Conservation (phyloP, 2,113 vertebrate species). For the Scartelaos histophorus region DNA sequence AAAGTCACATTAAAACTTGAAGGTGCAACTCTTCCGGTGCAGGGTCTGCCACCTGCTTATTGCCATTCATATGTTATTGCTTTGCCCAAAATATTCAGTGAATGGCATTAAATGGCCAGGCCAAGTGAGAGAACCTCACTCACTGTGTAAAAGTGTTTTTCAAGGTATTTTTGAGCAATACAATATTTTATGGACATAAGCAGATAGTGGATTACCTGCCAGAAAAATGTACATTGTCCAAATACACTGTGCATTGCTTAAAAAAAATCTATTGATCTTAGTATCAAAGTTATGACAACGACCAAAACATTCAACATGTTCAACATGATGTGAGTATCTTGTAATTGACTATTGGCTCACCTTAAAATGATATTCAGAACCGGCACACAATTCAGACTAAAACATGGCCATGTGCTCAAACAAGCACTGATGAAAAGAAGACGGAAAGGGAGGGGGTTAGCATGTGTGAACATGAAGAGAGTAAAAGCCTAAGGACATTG, state of each 20-base stretch:
- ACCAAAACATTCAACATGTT: not conserved
- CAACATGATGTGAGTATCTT: not conserved
- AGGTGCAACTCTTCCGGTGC: too few relatives aligned
- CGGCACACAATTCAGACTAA: conserved; percentile 28
- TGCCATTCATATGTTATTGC: not conserved
- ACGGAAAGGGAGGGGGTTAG: conserved; percentile 16
- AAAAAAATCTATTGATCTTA: too few relatives aligned
- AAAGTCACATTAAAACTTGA: conserved; percentile 43
- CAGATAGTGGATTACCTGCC: too few relatives aligned
- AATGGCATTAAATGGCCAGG: not conserved
- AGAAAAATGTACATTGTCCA: too few relatives aligned
- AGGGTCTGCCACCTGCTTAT: not conserved
- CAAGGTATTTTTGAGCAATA: too few relatives aligned
- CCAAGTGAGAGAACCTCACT: not conserved
- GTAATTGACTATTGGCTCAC: not conserved
- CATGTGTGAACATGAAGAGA: conserved; percentile 68
- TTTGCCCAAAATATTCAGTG: not conserved
- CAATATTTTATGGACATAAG: not conserved
- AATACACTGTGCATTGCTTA: too few relatives aligned
- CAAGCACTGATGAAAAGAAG: conserved; percentile 39
- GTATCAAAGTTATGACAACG: not conserved
- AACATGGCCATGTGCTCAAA: conserved; percentile 31
- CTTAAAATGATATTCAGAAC: not conserved
- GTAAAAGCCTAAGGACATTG: conserved; percentile 58
- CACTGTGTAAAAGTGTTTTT: too few relatives aligned